A percentile compares a stretch with the other conserved stretches of the same genome.
Evolutionary conservation across 2,888 invertebrate species (phyloP).

Genomic region (Phyllotreta striolata): DNA sequence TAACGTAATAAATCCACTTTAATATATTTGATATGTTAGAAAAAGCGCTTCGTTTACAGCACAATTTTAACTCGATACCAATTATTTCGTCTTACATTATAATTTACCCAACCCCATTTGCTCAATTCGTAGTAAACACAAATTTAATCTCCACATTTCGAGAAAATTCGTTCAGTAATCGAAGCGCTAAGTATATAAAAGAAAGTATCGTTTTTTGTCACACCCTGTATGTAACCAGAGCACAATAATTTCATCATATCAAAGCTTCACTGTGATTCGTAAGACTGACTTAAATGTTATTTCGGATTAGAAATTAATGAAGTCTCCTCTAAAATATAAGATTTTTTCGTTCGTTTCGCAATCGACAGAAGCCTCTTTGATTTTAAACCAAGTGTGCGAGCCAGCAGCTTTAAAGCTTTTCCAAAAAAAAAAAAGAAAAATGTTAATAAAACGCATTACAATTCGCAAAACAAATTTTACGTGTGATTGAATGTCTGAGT

Average conservation of each 20-base stretch:
- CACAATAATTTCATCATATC: slow-evolving; percentile 66
- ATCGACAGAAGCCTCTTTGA: slow-evolving; percentile 7
- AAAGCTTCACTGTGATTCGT: slow-evolving; percentile 67
- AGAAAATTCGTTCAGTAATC: no score
- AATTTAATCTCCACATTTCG: no score
- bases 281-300: slow-evolving; percentile 65
- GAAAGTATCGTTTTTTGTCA: slow-evolving; percentile 42
- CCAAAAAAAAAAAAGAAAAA: slow-evolving; percentile 50
- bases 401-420: slow-evolving; percentile 57
- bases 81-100: no score
- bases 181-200: not conserved
- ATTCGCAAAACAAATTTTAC: slow-evolving; percentile 35
- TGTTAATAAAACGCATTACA: slow-evolving; percentile 48
- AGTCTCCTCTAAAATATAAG: slow-evolving; percentile 48
- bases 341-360: slow-evolving; percentile 33
- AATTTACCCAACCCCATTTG: no score
- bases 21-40: not conserved
- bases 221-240: slow-evolving; percentile 55
- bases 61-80: no score
- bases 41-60: no score
- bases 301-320: slow-evolving; percentile 59
- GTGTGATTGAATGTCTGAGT: slow-evolving; percentile 54
- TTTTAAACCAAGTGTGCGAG: slow-evolving; percentile 41
- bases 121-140: no score
- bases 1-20: slow-evolving; percentile 16